These are phyloP conservation scores for Schrankia costaestrigalis DNA, from an alignment of 2,888 invertebrate species.

Conservation along the genomic window DNA sequence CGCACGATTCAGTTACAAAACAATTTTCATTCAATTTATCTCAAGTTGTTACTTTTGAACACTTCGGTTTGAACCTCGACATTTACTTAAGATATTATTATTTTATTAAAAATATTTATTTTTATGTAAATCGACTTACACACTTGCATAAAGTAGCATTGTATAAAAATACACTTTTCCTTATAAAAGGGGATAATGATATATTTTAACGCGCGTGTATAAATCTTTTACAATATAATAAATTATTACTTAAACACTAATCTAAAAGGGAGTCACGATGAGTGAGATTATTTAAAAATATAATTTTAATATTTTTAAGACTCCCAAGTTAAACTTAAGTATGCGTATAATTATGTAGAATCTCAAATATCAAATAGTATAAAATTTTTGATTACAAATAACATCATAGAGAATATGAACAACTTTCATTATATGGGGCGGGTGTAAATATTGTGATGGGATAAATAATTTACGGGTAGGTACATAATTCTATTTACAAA, in stretches of 20 bases:
- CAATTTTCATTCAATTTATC: slow-evolving; percentile 25
- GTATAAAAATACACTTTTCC: background rate
- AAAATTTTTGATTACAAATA: slow-evolving; percentile 29
- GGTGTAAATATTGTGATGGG: slow-evolving; percentile 17
- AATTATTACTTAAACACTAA: slow-evolving; percentile 15
- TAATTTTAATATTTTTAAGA: slow-evolving; percentile 13
- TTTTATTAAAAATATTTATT: background rate
- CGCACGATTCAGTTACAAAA: slow-evolving; percentile 25
- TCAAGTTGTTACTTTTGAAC: slow-evolving; percentile 38
- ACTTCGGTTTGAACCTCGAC: slow-evolving; percentile 36
- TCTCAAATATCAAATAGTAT: slow-evolving; percentile 39
- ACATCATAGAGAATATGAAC: slow-evolving; percentile 15
- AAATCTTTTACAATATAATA: slow-evolving; percentile 14
- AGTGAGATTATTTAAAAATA: slow-evolving; percentile 24
- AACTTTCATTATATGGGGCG: slow-evolving; percentile 16
- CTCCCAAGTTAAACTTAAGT: slow-evolving; percentile 21
- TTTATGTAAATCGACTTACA: slow-evolving; percentile 13
- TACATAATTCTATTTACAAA: background rate
- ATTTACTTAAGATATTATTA: slow-evolving; percentile 12
- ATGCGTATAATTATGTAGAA: slow-evolving; percentile 23
- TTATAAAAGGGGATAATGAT: slow-evolving; percentile 3
- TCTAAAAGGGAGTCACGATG: slow-evolving; percentile 15
- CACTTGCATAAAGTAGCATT: slow-evolving; percentile 1
- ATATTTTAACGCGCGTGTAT: slow-evolving; percentile 5
- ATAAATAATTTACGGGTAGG: slow-evolving; percentile 3